Evolutionary conservation across 1,140 invertebrate genomes (phyloP).

Genomic region (Olivierus martensii): DNA sequence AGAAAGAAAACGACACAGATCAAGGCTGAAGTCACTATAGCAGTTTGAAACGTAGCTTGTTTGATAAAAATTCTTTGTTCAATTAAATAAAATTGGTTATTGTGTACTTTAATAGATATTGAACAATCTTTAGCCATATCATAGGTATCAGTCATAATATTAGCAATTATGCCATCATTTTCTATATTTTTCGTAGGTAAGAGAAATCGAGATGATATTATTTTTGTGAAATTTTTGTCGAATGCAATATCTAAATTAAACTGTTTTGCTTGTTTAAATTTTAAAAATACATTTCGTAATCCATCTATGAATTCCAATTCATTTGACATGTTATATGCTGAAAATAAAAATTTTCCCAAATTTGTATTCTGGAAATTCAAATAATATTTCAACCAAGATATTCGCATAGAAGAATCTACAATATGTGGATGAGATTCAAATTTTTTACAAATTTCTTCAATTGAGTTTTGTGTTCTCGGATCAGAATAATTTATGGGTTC

Average conservation of each 20-base stretch:
- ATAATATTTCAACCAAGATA: too few species aligned
- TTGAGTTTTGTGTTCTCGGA: too few species aligned
- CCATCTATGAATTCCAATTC: slow-evolving; percentile 56
- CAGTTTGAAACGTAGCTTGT: slow-evolving; percentile 56
- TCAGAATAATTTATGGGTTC: too few species aligned
- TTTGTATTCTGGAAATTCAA: too few species aligned
- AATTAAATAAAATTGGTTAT: slow-evolving; percentile 65
- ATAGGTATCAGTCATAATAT: slow-evolving; percentile 68
- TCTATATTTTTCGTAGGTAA: slow-evolving; percentile 79
- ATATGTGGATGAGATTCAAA: too few species aligned
- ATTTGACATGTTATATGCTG: slow-evolving; percentile 45
- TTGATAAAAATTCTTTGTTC: slow-evolving; percentile 48
- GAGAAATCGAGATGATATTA: slow-evolving; percentile 67
- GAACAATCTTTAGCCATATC: slow-evolving; percentile 58
- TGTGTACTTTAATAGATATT: slow-evolving; percentile 43
- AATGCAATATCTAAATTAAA: slow-evolving; percentile 73
- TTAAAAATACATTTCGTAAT: slow-evolving; percentile 44
- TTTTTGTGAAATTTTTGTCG: slow-evolving; percentile 51
- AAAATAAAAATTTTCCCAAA: too few species aligned
- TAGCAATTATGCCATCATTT: slow-evolving; percentile 75
- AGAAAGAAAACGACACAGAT: slow-evolving; percentile 93
- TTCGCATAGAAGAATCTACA: too few species aligned
- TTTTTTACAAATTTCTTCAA: too few species aligned
- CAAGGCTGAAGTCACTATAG: slow-evolving; percentile 73
- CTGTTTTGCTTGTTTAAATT: slow-evolving; percentile 33